A percentile compares a stretch with the other conserved stretches of the same genome.
Evolutionary conservation across 2,888 invertebrate species (phyloP).

Genomic region (Phlogophora meticulosa): DNA sequence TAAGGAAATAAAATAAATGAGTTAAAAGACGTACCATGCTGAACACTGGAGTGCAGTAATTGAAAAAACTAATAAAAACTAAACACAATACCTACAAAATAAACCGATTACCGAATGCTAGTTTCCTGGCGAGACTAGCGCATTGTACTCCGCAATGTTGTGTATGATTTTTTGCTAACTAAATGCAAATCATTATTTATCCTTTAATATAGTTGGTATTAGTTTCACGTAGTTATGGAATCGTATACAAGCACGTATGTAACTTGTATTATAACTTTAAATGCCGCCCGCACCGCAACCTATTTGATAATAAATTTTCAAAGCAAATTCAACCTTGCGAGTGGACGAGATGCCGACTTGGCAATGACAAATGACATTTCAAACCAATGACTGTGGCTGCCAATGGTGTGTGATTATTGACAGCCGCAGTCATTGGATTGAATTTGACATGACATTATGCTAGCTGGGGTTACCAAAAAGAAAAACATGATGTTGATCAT

Average conservation of each 20-base stretch:
- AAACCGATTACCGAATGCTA: constrained; percentile 73
- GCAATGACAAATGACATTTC: constrained; percentile 12
- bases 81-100: constrained; percentile 70
- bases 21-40: constrained; percentile 78
- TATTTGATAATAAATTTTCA: constrained; percentile 17
- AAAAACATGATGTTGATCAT: not conserved
- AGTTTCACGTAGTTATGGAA: not conserved
- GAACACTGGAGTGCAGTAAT: constrained; percentile 68
- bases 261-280: constrained; percentile 7
- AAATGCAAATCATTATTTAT: constrained; percentile 6
- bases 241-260: not conserved
- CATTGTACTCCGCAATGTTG: constrained; percentile 55
- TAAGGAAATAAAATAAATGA: constrained; percentile 51
- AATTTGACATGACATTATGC: not conserved
- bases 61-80: constrained; percentile 72
- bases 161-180: constrained; percentile 17
- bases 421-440: not conserved
- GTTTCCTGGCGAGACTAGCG: constrained; percentile 62
- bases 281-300: constrained; percentile 1
- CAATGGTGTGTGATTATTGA: too few relatives aligned
- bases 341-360: constrained; percentile 21
- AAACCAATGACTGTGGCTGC: not conserved
- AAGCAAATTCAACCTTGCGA: constrained; percentile 7
- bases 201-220: not conserved
- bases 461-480: not conserved